These are phyloP conservation scores for Drosophila rellima DNA, from an alignment of 2,888 invertebrate species.

Conservation along the genomic window DNA sequence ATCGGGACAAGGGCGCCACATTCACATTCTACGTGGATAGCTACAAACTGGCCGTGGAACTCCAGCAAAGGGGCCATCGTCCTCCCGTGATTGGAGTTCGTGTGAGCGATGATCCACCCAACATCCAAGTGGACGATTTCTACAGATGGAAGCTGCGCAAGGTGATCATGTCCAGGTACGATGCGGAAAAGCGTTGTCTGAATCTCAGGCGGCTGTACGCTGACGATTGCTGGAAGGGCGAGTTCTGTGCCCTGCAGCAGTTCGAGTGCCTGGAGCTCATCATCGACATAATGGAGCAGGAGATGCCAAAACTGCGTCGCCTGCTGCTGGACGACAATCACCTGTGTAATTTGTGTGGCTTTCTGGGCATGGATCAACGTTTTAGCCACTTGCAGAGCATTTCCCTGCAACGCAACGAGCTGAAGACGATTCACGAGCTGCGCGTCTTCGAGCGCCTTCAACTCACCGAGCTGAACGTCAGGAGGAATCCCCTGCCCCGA, in stretches of 20 bases:
- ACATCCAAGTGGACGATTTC: constrained; percentile 26
- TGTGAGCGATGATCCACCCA: constrained; percentile 48
- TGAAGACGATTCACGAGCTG: constrained; percentile 20
- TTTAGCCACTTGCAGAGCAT: constrained; percentile 34
- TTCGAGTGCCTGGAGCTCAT: constrained; percentile 37
- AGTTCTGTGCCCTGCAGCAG: constrained; percentile 55
- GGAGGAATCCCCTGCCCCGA: constrained; percentile 40
- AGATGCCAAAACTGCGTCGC: constrained; percentile 45
- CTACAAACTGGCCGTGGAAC: constrained; percentile 38
- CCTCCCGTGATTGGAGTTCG: constrained; percentile 27
- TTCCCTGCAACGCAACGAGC: constrained; percentile 48
- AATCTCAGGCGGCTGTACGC: constrained; percentile 47
- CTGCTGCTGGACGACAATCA: constrained; percentile 58
- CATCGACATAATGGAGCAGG: constrained; percentile 33
- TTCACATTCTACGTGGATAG: constrained; percentile 61
- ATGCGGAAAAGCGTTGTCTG: constrained; percentile 30
- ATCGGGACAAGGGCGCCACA: constrained; percentile 36
- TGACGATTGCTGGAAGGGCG: constrained; percentile 33
- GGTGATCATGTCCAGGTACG: constrained; percentile 42
- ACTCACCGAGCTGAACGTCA: constrained; percentile 35
- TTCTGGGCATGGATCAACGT: constrained; percentile 37
- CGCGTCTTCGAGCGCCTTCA: constrained; percentile 33
- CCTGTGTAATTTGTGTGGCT: constrained; percentile 34
- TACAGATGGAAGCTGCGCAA: constrained; percentile 28
- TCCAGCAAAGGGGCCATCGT: constrained; percentile 23